Evolutionary conservation across 2,113 vertebrate genomes (phyloP), one percentile per base, ranked within the genome.

Genomic region (Platanista minor): DNA sequence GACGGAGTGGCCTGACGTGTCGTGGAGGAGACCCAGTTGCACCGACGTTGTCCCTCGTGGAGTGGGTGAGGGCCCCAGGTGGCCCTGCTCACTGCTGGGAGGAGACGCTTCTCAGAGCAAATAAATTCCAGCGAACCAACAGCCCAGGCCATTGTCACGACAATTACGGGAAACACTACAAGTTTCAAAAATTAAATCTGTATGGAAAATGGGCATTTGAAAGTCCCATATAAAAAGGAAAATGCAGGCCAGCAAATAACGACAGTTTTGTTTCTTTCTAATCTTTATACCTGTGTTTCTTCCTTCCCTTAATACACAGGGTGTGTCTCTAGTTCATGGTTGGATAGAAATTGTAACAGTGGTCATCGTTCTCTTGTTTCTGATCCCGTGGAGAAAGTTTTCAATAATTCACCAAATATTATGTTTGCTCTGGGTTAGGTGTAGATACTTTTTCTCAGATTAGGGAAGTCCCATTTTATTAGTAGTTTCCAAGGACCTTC

Each of bases 301-400:
- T 25, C 6, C 39, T 59, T 18, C 0, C 9, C 23, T 36, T 12
- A 4, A 4, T 5, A 5, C 10, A 0, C 3, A 9, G 59, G 29
- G 1, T 3, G 39, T 18, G 6, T 18, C 57, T 46, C 57, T n/a
- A 4, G 71, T 3, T 61, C 71, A 1, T 8, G 71, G 41, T 1
- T 13, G 49, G 10, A 7, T 33, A 5, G 86, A 33, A 6, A 3
- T 4, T 4, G 3, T 74, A 25, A 33, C 29, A 6, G 54, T 1
- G 54, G 10, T 18, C 21, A 0, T 4, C 27, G 67, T 41, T 7
- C 36, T 23, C 36, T 87, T 23, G 36, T 23, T 33, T 31, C 67
- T 41, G 11, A 18, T 33, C 49, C 33, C 52, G 8, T 0, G 4
- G 86, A 74, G 67, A 14, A 41, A 6, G 52, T 25, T 31, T 54